Percentiles rank a stretch among this genome's conserved stretches.
These are phyloP conservation scores for Bilobella aurantiaca DNA, from an alignment of 1,140 invertebrate species.

Conservation along the genomic window DNA sequence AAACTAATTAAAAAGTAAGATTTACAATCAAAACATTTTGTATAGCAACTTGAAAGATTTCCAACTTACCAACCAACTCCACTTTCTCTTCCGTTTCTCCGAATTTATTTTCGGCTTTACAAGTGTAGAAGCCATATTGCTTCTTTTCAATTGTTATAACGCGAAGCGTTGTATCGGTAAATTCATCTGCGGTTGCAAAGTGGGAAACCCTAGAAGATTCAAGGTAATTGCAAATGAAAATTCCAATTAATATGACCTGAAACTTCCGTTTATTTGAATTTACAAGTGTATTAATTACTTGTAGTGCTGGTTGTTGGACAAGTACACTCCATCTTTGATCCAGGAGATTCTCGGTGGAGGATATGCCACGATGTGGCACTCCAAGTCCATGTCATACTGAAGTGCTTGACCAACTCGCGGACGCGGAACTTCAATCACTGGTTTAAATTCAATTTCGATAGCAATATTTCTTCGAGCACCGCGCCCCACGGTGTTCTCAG, in stretches of 20 bases:
- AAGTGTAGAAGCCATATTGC: conserved; percentile 67
- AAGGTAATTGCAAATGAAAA: no score
- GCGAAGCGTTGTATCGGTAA: conserved; percentile 74
- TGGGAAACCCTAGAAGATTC: conserved; percentile 63
- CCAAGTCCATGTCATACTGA: conserved; percentile 83
- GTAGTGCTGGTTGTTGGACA: conserved; percentile 82
- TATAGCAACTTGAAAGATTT: conserved; percentile 22
- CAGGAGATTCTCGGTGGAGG: conserved; percentile 77
- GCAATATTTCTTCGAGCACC: conserved; percentile 75
- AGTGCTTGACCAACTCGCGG: conserved; percentile 72
- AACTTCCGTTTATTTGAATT: no score
- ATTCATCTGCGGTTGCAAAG: conserved; percentile 79
- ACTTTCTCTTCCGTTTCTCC: conserved; percentile 65
- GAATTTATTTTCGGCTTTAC: conserved; percentile 75
- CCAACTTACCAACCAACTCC: conserved; percentile 65
- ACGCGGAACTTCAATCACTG: conserved; percentile 68
- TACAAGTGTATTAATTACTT: conserved; percentile 39
- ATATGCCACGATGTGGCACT: conserved; percentile 73
- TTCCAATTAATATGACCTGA: no score
- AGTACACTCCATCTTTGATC: conserved; percentile 66
- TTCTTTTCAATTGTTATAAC: conserved; percentile 82
- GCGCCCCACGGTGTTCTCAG: conserved; percentile 57
- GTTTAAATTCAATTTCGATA: conserved; percentile 77
- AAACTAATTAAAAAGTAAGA: not conserved
- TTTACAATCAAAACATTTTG: not conserved